Evolutionary conservation across 2,797 vertebrate genomes (phyloP), one percentile per base, ranked within the genome.

Genomic region (Caiman crocodilus): DNA sequence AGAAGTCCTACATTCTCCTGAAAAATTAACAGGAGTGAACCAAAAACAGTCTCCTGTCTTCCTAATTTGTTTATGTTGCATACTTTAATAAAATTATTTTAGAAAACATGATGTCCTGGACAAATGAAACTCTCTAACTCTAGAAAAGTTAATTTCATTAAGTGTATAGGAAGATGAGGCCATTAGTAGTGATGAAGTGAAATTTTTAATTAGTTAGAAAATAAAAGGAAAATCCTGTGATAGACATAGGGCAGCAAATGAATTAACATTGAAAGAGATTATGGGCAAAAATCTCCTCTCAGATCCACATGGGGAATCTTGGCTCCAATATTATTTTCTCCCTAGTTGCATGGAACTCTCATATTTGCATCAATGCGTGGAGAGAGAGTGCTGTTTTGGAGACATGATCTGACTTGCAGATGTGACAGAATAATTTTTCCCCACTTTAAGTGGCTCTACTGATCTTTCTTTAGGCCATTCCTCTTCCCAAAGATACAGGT

Each of bases 201-300:
- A 67, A 21, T 9, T 86, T 78, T 82, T 73, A n/a, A 64, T 91
- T 64, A 87, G 9, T 14, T 82, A 32, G 81, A 55, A 79, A 90
- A 85, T 8, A 77, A 77, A 79, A 87, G 75, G 32, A 82, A 87
- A 73, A 84, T 73, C 18, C 17, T 87, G 58, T 26, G 7, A 18
- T 67, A 79, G 58, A 76, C 55, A 73, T 10, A 90, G 35, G 55
- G 17, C 26, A 65, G 32, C 14, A 67, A 82, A 88, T 30, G 28
- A 81, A 84, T 82, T 61, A 81, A 73, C 28, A 63, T 1, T 61
- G 65, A 59, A 82, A 58, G 26, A 42, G 6, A 63, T 17, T 5
- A 58, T 15, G 30, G 35, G 10, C 42, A 81, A 91, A 85, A 64
- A 57, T 60, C 50, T 64, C 76, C 56, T 75, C 79, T 76, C 60